A percentile compares a stretch with the other conserved stretches of the same genome.
phyloP scores from a whole-genome alignment of 2,888 invertebrate genomes.

The Maniola hyperantus region DNA sequence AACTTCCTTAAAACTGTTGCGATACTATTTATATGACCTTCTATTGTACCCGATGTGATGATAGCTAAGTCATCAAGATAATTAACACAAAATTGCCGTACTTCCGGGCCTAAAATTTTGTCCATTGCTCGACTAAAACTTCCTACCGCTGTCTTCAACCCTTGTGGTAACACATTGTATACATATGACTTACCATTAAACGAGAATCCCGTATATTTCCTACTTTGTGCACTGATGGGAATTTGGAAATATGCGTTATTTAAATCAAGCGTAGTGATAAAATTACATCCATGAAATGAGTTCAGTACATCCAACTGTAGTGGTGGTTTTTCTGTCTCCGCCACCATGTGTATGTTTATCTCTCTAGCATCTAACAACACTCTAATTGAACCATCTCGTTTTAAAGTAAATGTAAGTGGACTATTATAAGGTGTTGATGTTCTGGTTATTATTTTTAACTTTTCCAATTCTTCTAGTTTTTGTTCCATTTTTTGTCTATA shows the following conservation, averaged over 20 bases:
- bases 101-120: too few relatives aligned
- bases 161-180: too few relatives aligned
- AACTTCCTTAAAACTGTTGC: too few relatives aligned
- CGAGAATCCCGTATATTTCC: too few relatives aligned
- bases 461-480: slow-evolving; percentile 36
- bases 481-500: slow-evolving; percentile 38
- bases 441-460: too few relatives aligned
- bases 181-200: too few relatives aligned
- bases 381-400: slow-evolving; percentile 26
- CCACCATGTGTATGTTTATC: slow-evolving; percentile 35
- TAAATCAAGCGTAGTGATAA: slow-evolving; percentile 36
- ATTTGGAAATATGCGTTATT: too few relatives aligned
- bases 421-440: too few relatives aligned
- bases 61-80: slow-evolving; percentile 44
- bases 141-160: too few relatives aligned
- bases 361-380: slow-evolving; percentile 35
- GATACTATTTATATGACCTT: slow-evolving; percentile 41
- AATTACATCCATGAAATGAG: slow-evolving; percentile 34
- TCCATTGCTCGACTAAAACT: too few relatives aligned
- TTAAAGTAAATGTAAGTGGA: too few relatives aligned
- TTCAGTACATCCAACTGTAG: slow-evolving; percentile 34
- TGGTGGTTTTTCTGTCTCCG: slow-evolving; percentile 32
- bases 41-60: slow-evolving; percentile 31
- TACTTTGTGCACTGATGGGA: too few relatives aligned
- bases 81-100: slow-evolving; percentile 42